Evolutionary conservation across 1,140 invertebrate species (phyloP).

Genomic region (Drosophila orosa): DNA sequence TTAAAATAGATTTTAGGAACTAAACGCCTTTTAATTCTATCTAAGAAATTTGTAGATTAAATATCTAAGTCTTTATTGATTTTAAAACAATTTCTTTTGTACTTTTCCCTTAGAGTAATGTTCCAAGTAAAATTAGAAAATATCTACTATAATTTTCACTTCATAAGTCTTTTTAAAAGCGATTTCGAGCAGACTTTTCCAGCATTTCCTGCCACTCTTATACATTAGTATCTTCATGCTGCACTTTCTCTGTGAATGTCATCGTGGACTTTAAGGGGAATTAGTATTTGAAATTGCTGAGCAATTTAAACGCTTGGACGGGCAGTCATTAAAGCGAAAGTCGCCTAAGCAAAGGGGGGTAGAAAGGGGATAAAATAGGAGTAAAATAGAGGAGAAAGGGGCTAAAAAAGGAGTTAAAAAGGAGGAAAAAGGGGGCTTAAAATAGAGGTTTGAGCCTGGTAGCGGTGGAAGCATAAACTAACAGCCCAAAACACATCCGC

Average conservation of each 20-base stretch:
- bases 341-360: conserved; percentile 22
- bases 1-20: neutral
- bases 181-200: neutral
- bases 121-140: too few species aligned
- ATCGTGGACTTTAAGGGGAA: conserved; percentile 33
- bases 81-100: neutral
- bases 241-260: conserved; percentile 8
- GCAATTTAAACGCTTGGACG: conserved; percentile 62
- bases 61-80: neutral
- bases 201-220: neutral
- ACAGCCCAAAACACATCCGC: conserved; percentile 57
- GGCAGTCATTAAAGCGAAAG: conserved; percentile 64
- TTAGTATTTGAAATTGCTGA: conserved; percentile 36
- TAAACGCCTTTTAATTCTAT: neutral
- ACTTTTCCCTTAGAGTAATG: too few species aligned
- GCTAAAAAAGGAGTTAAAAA: neutral
- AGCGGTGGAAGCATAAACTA: conserved; percentile 44
- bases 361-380: neutral
- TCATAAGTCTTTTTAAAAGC: too few species aligned
- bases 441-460: neutral
- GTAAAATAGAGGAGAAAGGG: neutral
- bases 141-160: too few species aligned
- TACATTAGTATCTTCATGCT: neutral
- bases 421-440: neutral
- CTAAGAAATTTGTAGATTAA: neutral